phyloP scores from a whole-genome alignment of 2,113 vertebrate genomes.

The Bombycilla garrulus region DNA sequence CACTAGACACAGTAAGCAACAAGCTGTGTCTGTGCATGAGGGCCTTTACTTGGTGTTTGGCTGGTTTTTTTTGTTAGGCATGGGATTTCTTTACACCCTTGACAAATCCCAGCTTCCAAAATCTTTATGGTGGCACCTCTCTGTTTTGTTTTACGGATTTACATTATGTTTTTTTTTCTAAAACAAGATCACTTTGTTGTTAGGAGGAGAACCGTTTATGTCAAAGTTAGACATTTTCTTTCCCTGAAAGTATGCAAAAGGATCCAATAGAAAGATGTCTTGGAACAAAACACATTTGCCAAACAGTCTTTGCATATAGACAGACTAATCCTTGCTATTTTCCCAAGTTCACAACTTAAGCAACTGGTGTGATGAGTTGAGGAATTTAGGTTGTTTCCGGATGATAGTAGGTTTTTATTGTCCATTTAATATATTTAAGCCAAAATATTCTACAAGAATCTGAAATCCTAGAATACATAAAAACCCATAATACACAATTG shows the following conservation, averaged over 20 bases:
- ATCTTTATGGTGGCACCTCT: not conserved
- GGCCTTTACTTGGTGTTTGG: not conserved
- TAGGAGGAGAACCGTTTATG: rapidly evolving
- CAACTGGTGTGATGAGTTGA: not conserved
- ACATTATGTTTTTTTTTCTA: not conserved
- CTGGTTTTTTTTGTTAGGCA: rapidly evolving
- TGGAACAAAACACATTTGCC: not conserved
- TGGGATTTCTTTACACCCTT: not conserved
- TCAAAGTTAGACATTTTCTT: not conserved
- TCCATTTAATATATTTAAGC: not conserved
- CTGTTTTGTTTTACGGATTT: not conserved
- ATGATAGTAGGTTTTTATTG: not conserved
- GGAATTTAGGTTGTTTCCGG: not conserved
- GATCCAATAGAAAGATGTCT: not conserved
- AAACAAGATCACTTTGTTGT: not conserved
- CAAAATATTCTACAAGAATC: not conserved
- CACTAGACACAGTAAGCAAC: not conserved
- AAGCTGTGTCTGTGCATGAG: not conserved
- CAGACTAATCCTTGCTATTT: not conserved
- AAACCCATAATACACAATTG: not conserved
- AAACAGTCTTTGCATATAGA: not conserved
- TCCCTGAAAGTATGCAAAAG: not conserved
- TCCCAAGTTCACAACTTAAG: not conserved
- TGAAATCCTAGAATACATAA: not conserved
- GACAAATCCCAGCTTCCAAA: not conserved